These are phyloP conservation scores for Erebia epiphron DNA, from an alignment of 2,888 invertebrate genomes.

Conservation along the genomic window DNA sequence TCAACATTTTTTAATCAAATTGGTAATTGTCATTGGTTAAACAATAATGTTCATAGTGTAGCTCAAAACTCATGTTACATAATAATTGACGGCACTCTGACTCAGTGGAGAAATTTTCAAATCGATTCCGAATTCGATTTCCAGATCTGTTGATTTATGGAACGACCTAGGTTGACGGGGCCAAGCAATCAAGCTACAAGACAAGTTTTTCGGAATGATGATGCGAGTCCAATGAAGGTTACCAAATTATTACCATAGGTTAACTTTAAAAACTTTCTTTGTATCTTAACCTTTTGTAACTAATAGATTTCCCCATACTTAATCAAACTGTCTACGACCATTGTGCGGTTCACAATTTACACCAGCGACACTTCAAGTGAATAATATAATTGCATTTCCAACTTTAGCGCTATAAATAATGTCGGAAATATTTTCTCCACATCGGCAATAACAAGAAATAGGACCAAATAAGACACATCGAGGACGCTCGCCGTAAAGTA, in stretches of 20 bases:
- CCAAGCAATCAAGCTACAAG: too few relatives aligned
- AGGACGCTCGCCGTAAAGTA: conserved; percentile 26
- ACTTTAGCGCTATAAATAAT: conserved; percentile 12
- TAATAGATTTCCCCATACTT: neutral
- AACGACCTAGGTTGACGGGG: too few relatives aligned
- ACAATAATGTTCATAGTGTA: conserved; percentile 6
- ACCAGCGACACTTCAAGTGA: conserved; percentile 9
- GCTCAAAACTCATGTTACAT: neutral
- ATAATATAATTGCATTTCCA: conserved; percentile 20
- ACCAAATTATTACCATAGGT: too few relatives aligned
- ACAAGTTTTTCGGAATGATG: too few relatives aligned
- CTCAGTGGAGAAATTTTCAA: neutral
- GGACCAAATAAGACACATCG: conserved; percentile 15
- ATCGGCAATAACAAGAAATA: conserved; percentile 26
- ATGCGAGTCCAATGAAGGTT: too few relatives aligned
- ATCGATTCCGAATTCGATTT: neutral
- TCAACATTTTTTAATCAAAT: conserved; percentile 38
- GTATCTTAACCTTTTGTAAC: neutral
- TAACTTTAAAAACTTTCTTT: neutral
- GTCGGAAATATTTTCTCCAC: conserved; percentile 24
- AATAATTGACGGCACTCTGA: neutral
- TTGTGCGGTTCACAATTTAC: conserved; percentile 16
- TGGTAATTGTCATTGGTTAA: conserved; percentile 27
- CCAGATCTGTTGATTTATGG: too few relatives aligned
- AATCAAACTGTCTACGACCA: neutral